phyloP scores from a whole-genome alignment of 2,797 vertebrate genomes.

The Channa striata region DNA sequence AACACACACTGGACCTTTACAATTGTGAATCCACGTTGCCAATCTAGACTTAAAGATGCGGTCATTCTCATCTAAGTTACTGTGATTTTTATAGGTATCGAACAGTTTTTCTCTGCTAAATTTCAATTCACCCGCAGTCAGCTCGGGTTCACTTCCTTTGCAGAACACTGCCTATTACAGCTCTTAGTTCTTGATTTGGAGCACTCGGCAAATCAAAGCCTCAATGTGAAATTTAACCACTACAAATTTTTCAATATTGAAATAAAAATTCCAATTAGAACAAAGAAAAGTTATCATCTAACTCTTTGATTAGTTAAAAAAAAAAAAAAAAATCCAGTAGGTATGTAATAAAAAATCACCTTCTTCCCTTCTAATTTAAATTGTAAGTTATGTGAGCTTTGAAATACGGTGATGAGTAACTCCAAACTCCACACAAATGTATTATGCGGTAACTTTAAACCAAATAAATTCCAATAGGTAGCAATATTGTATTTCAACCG shows the following conservation, averaged over 20 bases:
- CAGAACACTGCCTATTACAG: neutral
- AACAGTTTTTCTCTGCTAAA: too few relatives aligned
- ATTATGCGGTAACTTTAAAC: too few relatives aligned
- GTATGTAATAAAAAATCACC: too few relatives aligned
- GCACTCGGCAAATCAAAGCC: neutral
- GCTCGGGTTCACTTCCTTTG: neutral
- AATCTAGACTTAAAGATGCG: conserved; percentile 5
- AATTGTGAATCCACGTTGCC: neutral
- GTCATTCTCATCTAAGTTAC: conserved; percentile 10
- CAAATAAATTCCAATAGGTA: too few relatives aligned
- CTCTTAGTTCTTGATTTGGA: neutral
- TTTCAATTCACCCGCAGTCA: neutral
- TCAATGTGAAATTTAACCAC: neutral
- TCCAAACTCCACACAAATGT: too few relatives aligned
- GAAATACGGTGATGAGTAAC: too few relatives aligned
- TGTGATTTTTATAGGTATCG: conserved; percentile 27
- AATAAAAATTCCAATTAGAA: neutral
- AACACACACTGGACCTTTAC: neutral
- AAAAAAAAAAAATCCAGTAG: too few relatives aligned
- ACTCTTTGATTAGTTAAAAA: too few relatives aligned
- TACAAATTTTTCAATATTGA: neutral
- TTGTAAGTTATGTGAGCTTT: too few relatives aligned
- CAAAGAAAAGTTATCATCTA: neutral
- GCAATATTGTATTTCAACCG: too few relatives aligned
- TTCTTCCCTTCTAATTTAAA: too few relatives aligned